Percentiles rank a stretch among this genome's conserved stretches.
Conservation (phyloP, 2,797 vertebrate genomes). For the Hemitrygon akajei region DNA sequence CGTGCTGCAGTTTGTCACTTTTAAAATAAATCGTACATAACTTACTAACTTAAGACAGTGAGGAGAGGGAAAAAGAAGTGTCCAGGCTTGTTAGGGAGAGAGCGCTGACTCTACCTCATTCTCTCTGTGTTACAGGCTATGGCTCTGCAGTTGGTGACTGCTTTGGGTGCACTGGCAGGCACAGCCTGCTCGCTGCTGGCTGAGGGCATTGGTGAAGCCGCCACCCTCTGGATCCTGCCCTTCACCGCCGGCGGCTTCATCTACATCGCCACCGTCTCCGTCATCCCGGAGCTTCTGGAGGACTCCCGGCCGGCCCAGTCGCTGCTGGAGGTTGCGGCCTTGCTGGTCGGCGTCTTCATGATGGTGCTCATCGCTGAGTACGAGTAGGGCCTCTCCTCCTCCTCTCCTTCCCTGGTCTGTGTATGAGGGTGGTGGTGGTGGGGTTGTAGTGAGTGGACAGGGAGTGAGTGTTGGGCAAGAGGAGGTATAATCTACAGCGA, state of each 20-base stretch:
- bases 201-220: slow-evolving; percentile 69
- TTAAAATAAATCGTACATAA: no score
- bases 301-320: slow-evolving; percentile 73
- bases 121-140: slow-evolving; percentile 65
- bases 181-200: slow-evolving; percentile 78
- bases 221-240: slow-evolving; percentile 80
- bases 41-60: no score
- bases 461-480: no score
- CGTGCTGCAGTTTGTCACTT: no score
- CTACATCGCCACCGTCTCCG: slow-evolving; percentile 83
- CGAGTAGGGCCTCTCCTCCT: not conserved
- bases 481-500: no score
- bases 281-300: slow-evolving; percentile 77
- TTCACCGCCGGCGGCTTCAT: slow-evolving; percentile 86
- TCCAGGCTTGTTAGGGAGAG: no score
- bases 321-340: slow-evolving; percentile 72
- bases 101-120: not conserved
- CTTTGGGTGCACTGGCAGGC: slow-evolving; percentile 76
- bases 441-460: no score
- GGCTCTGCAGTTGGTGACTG: slow-evolving; percentile 81
- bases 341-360: slow-evolving; percentile 77
- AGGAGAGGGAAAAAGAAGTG: no score
- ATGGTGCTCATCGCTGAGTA: slow-evolving; percentile 72
- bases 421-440: no score
- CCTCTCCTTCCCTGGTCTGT: not conserved